Percentiles rank a stretch among this genome's conserved stretches.
Evolutionary conservation across 2,113 vertebrate species (phyloP).

Genomic region (Passer domesticus): DNA sequence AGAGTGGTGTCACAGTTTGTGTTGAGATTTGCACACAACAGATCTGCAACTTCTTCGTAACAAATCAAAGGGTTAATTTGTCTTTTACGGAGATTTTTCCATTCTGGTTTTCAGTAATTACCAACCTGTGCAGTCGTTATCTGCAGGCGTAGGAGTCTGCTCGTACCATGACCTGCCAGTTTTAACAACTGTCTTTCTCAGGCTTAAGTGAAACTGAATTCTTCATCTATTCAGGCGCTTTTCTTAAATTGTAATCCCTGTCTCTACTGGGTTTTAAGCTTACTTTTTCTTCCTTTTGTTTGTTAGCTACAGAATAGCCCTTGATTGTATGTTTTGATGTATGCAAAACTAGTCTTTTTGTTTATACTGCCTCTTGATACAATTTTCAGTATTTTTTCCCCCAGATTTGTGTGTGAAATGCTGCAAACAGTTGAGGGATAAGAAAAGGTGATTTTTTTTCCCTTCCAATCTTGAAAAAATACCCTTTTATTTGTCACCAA

Average conservation of each 20-base stretch:
- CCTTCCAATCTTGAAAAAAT: neutral
- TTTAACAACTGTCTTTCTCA: slow-evolving; percentile 10
- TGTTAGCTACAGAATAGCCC: slow-evolving; percentile 18
- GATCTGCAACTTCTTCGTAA: neutral
- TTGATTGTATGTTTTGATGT: slow-evolving; percentile 8
- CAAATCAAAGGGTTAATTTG: slow-evolving; percentile 55
- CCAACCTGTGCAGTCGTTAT: slow-evolving; percentile 35
- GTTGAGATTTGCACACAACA: neutral
- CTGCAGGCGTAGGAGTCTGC: slow-evolving; percentile 28
- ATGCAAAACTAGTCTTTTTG: slow-evolving; percentile 12
- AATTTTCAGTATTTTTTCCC: neutral
- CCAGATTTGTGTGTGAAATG: neutral
- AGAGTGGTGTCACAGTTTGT: neutral
- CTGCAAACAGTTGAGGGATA: neutral
- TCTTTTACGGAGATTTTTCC: slow-evolving; percentile 43
- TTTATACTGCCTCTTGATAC: neutral
- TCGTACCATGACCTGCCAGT: slow-evolving; percentile 19
- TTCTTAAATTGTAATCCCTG: slow-evolving; percentile 48
- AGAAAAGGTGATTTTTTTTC: neutral
- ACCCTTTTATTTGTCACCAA: neutral
- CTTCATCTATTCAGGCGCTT: neutral
- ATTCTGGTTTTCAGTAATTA: slow-evolving; percentile 58
- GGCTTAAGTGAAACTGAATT: slow-evolving; percentile 52
- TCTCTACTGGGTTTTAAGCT: slow-evolving; percentile 28
- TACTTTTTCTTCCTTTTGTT: slow-evolving; percentile 41